phyloP scores from a whole-genome alignment of 2,113 vertebrate genomes.

The Scomber colias region DNA sequence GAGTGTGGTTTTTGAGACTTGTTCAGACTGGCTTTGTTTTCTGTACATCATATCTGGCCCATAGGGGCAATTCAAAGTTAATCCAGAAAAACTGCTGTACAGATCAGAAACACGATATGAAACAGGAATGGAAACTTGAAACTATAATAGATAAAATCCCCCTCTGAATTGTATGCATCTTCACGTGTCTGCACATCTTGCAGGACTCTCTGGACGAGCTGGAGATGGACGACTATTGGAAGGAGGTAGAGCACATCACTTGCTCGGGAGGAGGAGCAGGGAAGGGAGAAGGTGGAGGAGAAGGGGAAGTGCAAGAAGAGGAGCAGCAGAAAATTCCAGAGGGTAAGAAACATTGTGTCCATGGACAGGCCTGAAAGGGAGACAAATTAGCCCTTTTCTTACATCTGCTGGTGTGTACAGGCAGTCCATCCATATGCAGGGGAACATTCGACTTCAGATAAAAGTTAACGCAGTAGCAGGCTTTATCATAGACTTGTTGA shows the following conservation, averaged over 20 bases:
- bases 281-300: conserved; percentile 82
- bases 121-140: neutral
- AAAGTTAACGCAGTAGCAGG: neutral
- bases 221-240: conserved; percentile 94
- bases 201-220: conserved; percentile 96
- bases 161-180: neutral
- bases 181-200: neutral
- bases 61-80: too few species aligned
- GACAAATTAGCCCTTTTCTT: neutral
- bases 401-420: neutral
- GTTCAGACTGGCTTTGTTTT: conserved; percentile 26
- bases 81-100: neutral
- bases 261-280: conserved; percentile 82
- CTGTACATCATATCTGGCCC: conserved; percentile 1
- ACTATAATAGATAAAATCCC: neutral
- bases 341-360: conserved; percentile 82
- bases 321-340: conserved; percentile 92
- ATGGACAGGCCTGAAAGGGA: neutral
- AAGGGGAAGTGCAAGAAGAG: conserved; percentile 86
- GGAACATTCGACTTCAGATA: neutral
- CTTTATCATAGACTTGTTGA: neutral
- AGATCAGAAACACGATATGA: neutral
- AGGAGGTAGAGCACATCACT: conserved; percentile 93
- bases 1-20: neutral
- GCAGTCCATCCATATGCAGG: neutral